Conservation (phyloP, 2,888 invertebrate genomes). For the Nebria salina region DNA sequence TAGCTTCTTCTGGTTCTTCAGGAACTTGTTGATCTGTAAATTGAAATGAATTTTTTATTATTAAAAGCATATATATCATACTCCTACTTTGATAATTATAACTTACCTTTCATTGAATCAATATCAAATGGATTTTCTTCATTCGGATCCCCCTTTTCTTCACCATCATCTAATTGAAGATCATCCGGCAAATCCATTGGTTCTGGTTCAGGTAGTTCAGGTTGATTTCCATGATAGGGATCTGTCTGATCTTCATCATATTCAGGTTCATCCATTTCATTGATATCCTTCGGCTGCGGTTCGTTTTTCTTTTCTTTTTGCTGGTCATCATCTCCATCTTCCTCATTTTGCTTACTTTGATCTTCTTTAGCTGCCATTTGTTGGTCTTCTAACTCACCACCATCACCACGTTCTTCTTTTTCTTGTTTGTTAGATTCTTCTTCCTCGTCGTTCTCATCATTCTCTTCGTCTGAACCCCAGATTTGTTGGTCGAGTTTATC, state of each 20-base stretch:
- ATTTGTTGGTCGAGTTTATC: slow-evolving; percentile 83
- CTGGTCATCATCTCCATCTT: slow-evolving; percentile 67
- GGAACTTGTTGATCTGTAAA: slow-evolving; percentile 53
- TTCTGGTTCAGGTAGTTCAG: slow-evolving; percentile 83
- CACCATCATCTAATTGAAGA: slow-evolving; percentile 80
- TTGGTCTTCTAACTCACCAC: slow-evolving; percentile 55
- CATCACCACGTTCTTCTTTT: slow-evolving; percentile 60
- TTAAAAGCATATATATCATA: not conserved
- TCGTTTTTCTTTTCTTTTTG: slow-evolving; percentile 67
- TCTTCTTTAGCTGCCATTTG: slow-evolving; percentile 61
- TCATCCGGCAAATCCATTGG: slow-evolving; percentile 90
- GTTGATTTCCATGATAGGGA: slow-evolving; percentile 83
- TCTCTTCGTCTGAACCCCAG: slow-evolving; percentile 86
- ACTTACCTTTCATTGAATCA: slow-evolving; percentile 76
- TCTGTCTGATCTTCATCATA: slow-evolving; percentile 83
- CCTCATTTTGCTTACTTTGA: slow-evolving; percentile 57
- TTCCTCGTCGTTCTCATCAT: slow-evolving; percentile 70
- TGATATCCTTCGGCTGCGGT: slow-evolving; percentile 72
- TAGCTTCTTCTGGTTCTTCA: slow-evolving; percentile 53
- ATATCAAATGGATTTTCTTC: slow-evolving; percentile 88
- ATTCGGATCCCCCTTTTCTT: slow-evolving; percentile 70
- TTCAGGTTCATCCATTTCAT: slow-evolving; percentile 85
- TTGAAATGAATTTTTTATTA: slow-evolving; percentile 24
- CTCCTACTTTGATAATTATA: not conserved
- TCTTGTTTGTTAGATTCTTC: slow-evolving; percentile 73